Base-by-base conservation (phyloP, 2,797 vertebrate genomes). In the Vireo griseus region DNA sequence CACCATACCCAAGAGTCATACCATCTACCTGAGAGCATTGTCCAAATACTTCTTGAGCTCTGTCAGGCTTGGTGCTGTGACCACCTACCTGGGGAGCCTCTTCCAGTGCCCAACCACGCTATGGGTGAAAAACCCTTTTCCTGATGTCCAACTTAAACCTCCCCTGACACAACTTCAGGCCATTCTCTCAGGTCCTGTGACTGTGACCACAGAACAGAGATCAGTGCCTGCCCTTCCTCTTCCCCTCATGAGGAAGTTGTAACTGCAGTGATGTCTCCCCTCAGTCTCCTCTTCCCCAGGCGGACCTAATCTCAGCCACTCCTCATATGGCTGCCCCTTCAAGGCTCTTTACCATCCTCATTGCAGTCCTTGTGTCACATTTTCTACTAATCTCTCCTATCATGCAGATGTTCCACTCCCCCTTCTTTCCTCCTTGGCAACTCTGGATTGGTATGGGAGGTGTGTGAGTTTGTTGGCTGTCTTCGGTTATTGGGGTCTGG, bases 171-270 rank as follows among this genome's bases (percentile, higher is more conserved):
- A 54, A 1, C 12, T 74, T 54, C 26, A 61, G 35, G 15, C 40
- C 18, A 6, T 62, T 48, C 9, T 7, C 8, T 54, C 0, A 0
- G 3, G 2, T 35, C 15, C 22, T 42, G 16, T 42, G 42, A 28
- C 13, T 35, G 21, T 35, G 19, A 13, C 28, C 10, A 4, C 17
- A 47, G 7, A 37, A 4, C 18, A 47, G 7, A 37, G 5, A 54
- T 67, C 29, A 31, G 48, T 50, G 35, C 4, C 62, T 68, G 16
- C 6, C 29, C 5, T 11, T 75, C 4, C 7, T 16, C 35, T 35
- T 35, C 35, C 35, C 6, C 18, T 44, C 21, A 12, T 3, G 3
- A 29, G 11, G 16, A 55, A 68, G n/a, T 14, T 50, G 51, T 68
- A 68, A n/a, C 18, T 75, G 11, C 19, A 28, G 0, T 48, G 26